Percentiles rank a stretch among this genome's conserved stretches.
phyloP scores from a whole-genome alignment of 2,888 invertebrate genomes.

The Sisyra terminalis region DNA sequence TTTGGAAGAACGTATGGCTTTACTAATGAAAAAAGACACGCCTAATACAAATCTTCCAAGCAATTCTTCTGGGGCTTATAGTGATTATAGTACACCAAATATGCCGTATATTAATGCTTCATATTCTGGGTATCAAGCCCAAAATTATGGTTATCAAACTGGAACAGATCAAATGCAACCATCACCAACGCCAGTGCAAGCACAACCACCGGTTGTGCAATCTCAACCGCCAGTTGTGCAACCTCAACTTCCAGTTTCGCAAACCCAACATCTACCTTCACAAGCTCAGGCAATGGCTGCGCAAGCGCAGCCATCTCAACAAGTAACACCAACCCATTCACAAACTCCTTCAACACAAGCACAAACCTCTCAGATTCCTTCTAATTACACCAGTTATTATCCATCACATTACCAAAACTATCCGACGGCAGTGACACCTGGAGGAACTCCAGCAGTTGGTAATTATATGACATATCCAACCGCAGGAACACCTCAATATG shows the following conservation, averaged over 20 bases:
- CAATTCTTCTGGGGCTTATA: not conserved
- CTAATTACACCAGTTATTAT: not conserved
- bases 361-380: not conserved
- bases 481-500: too few relatives aligned
- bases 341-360: not conserved
- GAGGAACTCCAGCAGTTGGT: not conserved
- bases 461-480: not conserved
- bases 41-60: not conserved
- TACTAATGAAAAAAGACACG: constrained; percentile 11
- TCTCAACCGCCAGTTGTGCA: not conserved
- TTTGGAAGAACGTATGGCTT: constrained; percentile 15
- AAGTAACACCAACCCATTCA: too few relatives aligned
- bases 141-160: not conserved
- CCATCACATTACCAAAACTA: not conserved
- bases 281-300: not conserved
- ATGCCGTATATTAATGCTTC: not conserved
- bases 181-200: not conserved
- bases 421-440: not conserved
- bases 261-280: not conserved
- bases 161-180: not conserved
- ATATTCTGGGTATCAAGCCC: not conserved
- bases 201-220: not conserved
- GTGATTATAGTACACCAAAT: not conserved
- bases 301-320: too few relatives aligned
- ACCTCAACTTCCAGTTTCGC: not conserved